Evolutionary conservation across 2,888 invertebrate genomes (phyloP), one percentile per base, ranked within the genome.

Genomic region (Noctua janthe): DNA sequence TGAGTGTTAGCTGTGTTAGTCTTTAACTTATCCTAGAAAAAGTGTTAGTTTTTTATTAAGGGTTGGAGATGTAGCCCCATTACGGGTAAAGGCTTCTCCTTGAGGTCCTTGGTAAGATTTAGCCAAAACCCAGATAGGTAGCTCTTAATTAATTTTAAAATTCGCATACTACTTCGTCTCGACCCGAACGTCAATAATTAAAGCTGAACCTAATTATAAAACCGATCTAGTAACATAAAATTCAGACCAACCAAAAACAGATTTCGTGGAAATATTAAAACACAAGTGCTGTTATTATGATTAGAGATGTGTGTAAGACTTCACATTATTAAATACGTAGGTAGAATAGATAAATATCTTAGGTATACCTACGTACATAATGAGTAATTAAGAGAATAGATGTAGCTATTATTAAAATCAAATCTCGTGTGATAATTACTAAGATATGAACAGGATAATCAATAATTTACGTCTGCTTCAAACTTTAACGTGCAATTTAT

Each of bases 341-440:
- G 13, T 49, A 83, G 6, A 54, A 17, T 43, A 23, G 62, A 7
- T 67, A 74, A 17, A 11, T n/a, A 80, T 39, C 49, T 35, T n/a
- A 62, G 35, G 35, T n/a, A 56, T 47, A 59, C n/a, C 23, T 35
- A 70, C 8, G 15, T 35, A 59, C 17, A 67, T 54, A 59, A 62
- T 62, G 43, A 56, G 17, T 47, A 69, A 74, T 69, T 43, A 66
- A 29, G 35, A 70, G 56, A 47, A 47, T 83, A 76, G n/a, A 72
- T 72, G 62, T 43, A 75, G 29, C 56, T 87, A 47, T 67, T 77
- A 76, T 88, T 71, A 78, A 69, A 78, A 73, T 71, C 62, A 75
- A 76, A 67, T 66, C 62, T 49, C 64, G 49, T 71, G 56, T 74
- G 74, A 67, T 79, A n/a, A 77, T 86, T 66, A 79, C 29, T 74